These are phyloP conservation scores for Plumapathes pennacea DNA, from an alignment of 92 coral and sea anemone species.

Conservation along the genomic window DNA sequence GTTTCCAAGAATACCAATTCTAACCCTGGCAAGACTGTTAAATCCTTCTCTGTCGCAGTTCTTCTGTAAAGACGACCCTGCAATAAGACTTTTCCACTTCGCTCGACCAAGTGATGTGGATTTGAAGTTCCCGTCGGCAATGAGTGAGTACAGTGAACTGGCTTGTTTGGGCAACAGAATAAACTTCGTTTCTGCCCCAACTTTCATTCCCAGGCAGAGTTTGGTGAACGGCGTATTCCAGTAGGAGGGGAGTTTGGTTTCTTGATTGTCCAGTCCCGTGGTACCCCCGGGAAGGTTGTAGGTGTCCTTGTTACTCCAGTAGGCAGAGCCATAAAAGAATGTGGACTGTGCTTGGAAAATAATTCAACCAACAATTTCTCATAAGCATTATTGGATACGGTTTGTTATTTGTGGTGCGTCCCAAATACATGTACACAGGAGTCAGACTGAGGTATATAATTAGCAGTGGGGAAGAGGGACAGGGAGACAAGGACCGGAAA, in stretches of 20 bases:
- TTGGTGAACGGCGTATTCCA: conserved; percentile 14
- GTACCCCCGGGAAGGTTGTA: conserved; percentile 21
- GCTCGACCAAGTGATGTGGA: conserved; percentile 11
- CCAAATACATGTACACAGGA: too few relatives aligned
- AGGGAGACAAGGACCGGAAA: too few relatives aligned
- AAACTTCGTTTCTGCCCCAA: neutral
- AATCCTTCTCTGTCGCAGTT: neutral
- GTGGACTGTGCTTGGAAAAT: too few relatives aligned
- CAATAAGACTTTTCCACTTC: conserved; percentile 16
- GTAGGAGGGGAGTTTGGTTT: conserved; percentile 13
- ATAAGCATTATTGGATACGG: too few relatives aligned
- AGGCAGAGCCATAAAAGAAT: conserved; percentile 6
- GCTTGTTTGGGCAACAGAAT: neutral
- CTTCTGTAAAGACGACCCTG: neutral
- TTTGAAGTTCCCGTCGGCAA: conserved; percentile 14
- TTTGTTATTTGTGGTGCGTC: too few relatives aligned
- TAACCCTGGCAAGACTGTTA: too few relatives aligned
- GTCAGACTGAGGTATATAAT: too few relatives aligned
- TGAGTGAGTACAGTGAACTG: conserved; percentile 1
- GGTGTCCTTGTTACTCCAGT: conserved; percentile 14
- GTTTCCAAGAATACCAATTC: too few relatives aligned
- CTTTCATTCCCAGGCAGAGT: conserved; percentile 8
- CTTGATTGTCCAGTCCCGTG: conserved; percentile 21
- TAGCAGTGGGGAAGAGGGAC: too few relatives aligned
- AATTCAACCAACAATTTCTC: too few relatives aligned